phyloP scores from a whole-genome alignment of 92 coral and sea anemone species.

The Isaurus tuberculatus region DNA sequence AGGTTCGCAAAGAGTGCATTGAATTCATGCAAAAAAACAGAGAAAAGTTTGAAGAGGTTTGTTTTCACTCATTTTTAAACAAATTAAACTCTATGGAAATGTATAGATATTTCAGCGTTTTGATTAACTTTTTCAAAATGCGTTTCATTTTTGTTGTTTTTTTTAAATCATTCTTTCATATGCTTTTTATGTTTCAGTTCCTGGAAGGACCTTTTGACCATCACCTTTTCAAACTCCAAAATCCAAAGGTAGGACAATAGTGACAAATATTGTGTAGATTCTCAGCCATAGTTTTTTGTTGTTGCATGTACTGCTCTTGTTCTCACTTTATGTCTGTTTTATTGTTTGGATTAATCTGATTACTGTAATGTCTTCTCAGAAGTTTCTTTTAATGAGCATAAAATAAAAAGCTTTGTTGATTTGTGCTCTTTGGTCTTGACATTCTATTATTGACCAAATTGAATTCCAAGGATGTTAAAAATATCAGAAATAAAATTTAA shows the following conservation, averaged over 20 bases:
- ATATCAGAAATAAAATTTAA: no score
- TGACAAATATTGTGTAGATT: neutral
- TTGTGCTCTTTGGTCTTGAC: no score
- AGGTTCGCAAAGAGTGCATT: slow-evolving; percentile 95
- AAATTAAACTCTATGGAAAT: neutral
- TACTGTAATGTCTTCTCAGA: neutral
- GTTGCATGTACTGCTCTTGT: neutral
- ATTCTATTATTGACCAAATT: no score
- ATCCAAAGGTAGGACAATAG: slow-evolving; percentile 79
- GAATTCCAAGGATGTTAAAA: no score
- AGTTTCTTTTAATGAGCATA: no score
- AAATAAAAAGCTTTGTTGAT: no score
- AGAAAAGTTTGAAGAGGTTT: slow-evolving; percentile 94
- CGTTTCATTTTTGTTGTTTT: neutral
- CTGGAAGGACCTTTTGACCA: slow-evolving; percentile 99
- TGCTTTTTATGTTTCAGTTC: slow-evolving; percentile 65
- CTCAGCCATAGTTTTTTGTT: neutral
- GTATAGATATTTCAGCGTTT: neutral
- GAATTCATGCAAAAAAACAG: slow-evolving; percentile 88
- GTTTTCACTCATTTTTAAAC: neutral
- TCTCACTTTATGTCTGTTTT: neutral
- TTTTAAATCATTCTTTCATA: neutral
- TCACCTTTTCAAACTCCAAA: slow-evolving; percentile 89
- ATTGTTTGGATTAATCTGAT: neutral
- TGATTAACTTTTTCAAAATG: neutral